Percentiles rank a stretch among this genome's conserved stretches.
These are phyloP conservation scores for Trichogramma evanescens DNA, from an alignment of 2,888 invertebrate genomes.

Conservation along the genomic window DNA sequence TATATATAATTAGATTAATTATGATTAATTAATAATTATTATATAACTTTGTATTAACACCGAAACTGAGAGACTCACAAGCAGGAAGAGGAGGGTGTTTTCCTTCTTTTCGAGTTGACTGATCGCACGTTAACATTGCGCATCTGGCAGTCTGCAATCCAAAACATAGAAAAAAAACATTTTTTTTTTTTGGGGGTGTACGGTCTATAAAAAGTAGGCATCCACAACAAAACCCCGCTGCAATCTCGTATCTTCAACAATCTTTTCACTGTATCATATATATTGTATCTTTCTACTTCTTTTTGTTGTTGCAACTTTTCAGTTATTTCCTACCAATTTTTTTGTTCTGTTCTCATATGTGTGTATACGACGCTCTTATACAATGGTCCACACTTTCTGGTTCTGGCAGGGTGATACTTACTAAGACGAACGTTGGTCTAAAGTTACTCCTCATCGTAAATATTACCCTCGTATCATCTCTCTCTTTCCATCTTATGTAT, in stretches of 20 bases:
- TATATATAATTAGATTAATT: constrained; percentile 10
- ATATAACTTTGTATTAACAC: constrained; percentile 38
- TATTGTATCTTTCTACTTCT: not conserved
- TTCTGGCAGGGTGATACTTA: no score
- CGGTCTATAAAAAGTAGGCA: constrained; percentile 17
- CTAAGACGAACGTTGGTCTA: no score
- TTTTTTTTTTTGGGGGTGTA: constrained; percentile 37
- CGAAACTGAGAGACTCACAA: constrained; percentile 59
- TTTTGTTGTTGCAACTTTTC: not conserved
- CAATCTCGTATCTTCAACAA: constrained; percentile 25
- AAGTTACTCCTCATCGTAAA: no score
- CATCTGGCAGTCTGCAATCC: constrained; percentile 71
- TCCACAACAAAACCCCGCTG: constrained; percentile 38
- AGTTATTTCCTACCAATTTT: constrained; percentile 9
- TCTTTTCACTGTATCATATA: constrained; percentile 5
- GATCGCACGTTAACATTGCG: constrained; percentile 69
- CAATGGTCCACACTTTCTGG: no score
- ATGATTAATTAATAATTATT: constrained; percentile 14
- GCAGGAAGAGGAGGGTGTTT: constrained; percentile 61
- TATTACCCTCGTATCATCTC: constrained; percentile 15
- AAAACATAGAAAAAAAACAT: constrained; percentile 50
- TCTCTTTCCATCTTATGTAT: constrained; percentile 2
- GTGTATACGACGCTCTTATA: not conserved
- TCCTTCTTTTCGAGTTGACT: constrained; percentile 63
- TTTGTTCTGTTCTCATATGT: constrained; percentile 22